Evolutionary conservation across 2,797 vertebrate species (phyloP).

Genomic region (Oryzias dopingdopingensis): DNA sequence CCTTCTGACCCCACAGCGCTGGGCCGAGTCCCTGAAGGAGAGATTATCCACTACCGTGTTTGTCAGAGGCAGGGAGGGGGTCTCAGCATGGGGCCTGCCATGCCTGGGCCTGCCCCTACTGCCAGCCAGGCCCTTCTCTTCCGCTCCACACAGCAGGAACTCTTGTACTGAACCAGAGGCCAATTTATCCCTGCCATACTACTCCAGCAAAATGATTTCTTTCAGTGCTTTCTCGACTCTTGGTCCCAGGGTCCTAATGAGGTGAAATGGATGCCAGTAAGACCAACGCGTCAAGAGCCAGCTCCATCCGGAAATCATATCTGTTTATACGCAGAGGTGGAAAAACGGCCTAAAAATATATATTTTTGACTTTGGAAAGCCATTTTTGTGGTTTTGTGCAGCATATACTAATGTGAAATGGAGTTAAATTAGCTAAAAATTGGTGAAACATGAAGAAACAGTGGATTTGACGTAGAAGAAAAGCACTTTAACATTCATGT

Average conservation of each 20-base stretch:
- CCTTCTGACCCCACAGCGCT: constrained; percentile 72
- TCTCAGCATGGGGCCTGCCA: constrained; percentile 74
- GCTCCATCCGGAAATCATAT: constrained; percentile 47
- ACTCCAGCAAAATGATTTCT: constrained; percentile 69
- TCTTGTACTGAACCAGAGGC: constrained; percentile 72
- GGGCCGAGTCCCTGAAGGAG: constrained; percentile 73
- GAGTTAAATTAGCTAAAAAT: too few relatives aligned
- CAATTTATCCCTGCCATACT: constrained; percentile 70
- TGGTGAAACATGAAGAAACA: too few relatives aligned
- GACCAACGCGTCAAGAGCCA: constrained; percentile 52
- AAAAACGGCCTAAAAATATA: neutral
- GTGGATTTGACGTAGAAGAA: too few relatives aligned
- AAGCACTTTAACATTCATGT: too few relatives aligned
- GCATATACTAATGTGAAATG: too few relatives aligned
- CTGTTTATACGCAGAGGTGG: constrained; percentile 15
- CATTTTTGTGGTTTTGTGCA: constrained; percentile 3
- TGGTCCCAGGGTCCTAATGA: constrained; percentile 75
- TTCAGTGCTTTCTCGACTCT: constrained; percentile 64
- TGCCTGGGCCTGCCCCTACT: constrained; percentile 83
- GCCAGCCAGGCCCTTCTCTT: constrained; percentile 77
- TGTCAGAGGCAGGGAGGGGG: constrained; percentile 76
- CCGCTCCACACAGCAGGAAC: constrained; percentile 75
- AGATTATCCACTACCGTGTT: constrained; percentile 81
- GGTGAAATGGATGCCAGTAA: constrained; percentile 77
- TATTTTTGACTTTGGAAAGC: neutral